Conservation (phyloP, 2,113 vertebrate genomes). For the Neodon shergylaensis region DNA sequence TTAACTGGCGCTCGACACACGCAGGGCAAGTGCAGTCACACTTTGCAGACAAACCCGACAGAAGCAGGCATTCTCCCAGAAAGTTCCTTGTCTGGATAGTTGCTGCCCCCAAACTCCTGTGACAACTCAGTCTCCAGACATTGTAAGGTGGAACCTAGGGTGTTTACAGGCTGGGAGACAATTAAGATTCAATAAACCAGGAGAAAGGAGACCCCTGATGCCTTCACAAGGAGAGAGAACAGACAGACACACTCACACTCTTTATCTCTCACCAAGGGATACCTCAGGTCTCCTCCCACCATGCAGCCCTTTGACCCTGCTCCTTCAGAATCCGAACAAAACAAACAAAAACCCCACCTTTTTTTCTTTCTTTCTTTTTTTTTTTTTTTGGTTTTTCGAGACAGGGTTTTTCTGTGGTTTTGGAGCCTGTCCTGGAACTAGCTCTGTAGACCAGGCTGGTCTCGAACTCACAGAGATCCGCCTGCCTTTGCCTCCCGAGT, state of each 20-base stretch:
- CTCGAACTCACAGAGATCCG: no score
- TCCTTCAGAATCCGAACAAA: not conserved
- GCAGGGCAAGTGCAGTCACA: no score
- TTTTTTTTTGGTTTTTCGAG: no score
- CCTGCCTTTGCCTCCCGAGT: no score
- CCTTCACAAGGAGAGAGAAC: not conserved
- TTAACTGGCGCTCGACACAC: not conserved
- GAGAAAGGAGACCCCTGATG: not conserved
- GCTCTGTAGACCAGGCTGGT: no score
- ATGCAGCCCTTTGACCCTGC: no score
- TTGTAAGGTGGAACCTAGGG: not conserved
- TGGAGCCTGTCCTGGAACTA: no score
- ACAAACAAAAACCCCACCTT: not conserved
- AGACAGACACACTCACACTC: not conserved
- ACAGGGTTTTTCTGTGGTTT: no score
- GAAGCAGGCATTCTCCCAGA: not conserved
- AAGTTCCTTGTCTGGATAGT: not conserved
- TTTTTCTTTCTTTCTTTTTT: no score
- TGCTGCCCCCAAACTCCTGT: no score
- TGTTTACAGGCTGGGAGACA: not conserved
- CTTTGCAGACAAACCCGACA: not conserved
- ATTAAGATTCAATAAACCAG: not conserved
- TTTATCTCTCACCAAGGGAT: not conserved
- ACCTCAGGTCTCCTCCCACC: not conserved
- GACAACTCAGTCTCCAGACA: no score